Conservation (phyloP, 2,113 vertebrate genomes). For the Emberiza fucata region DNA sequence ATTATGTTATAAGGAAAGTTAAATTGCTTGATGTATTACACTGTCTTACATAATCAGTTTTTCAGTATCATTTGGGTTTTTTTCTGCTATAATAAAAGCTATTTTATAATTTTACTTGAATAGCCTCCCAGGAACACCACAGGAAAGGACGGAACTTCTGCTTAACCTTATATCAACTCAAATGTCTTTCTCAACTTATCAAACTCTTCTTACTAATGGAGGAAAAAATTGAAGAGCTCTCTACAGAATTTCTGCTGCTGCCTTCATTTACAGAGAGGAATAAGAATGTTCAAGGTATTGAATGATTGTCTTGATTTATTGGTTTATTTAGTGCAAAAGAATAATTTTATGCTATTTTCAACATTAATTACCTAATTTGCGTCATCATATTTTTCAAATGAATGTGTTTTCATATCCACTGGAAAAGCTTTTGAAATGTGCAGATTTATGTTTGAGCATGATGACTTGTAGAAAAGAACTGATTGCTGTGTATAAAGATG, state of each 20-base stretch:
- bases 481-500: background rate
- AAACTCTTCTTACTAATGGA: constrained; percentile 84
- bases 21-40: background rate
- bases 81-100: background rate
- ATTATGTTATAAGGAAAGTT: background rate
- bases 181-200: constrained; percentile 80
- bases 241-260: constrained; percentile 75
- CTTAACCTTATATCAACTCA: constrained; percentile 85
- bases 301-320: background rate
- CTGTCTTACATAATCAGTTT: background rate
- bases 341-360: background rate
- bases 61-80: background rate
- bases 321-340: background rate
- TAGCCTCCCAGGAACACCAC: constrained; percentile 77
- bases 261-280: constrained; percentile 68
- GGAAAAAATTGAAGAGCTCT: constrained; percentile 78
- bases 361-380: background rate
- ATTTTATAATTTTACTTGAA: constrained; percentile 35
- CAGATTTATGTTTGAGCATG: background rate
- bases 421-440: background rate
- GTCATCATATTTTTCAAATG: background rate
- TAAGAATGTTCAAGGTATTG: constrained; percentile 81
- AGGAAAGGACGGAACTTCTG: constrained; percentile 75
- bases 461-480: background rate
- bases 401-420: background rate